A percentile compares a stretch with the other conserved stretches of the same genome.
phyloP scores from a whole-genome alignment of 2,888 invertebrate genomes.

The Lysandra coridon region DNA sequence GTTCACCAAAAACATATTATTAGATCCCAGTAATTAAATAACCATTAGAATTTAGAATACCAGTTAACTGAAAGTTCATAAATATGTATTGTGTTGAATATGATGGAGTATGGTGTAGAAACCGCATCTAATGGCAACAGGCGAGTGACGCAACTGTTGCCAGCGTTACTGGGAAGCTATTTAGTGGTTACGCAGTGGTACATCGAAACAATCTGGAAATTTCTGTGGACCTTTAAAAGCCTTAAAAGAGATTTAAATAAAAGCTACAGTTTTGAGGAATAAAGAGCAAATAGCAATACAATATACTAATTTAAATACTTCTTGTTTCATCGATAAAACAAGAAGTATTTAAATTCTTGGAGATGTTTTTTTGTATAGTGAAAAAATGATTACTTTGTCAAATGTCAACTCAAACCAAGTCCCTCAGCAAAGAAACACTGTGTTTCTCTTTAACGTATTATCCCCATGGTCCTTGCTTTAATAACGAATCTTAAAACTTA shows the following conservation, averaged over 20 bases:
- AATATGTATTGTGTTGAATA: conserved; percentile 13
- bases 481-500: too few species aligned
- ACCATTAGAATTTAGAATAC: neutral
- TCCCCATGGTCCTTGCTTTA: too few species aligned
- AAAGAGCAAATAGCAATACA: too few species aligned
- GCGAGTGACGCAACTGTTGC: neutral
- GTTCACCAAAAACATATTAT: neutral
- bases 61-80: neutral
- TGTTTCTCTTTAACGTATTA: too few species aligned
- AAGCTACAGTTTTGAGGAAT: too few species aligned
- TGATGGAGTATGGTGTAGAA: neutral
- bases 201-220: neutral
- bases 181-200: neutral
- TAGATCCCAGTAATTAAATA: neutral
- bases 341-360: too few species aligned
- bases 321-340: too few species aligned
- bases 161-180: neutral
- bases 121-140: conserved; percentile 11
- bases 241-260: neutral
- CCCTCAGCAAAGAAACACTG: too few species aligned
- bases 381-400: too few species aligned
- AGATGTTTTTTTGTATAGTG: too few species aligned
- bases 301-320: too few species aligned
- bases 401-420: too few species aligned
- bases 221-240: neutral